phyloP scores from a whole-genome alignment of 2,113 vertebrate species.

The Rhinolophus ferrumequinum region DNA sequence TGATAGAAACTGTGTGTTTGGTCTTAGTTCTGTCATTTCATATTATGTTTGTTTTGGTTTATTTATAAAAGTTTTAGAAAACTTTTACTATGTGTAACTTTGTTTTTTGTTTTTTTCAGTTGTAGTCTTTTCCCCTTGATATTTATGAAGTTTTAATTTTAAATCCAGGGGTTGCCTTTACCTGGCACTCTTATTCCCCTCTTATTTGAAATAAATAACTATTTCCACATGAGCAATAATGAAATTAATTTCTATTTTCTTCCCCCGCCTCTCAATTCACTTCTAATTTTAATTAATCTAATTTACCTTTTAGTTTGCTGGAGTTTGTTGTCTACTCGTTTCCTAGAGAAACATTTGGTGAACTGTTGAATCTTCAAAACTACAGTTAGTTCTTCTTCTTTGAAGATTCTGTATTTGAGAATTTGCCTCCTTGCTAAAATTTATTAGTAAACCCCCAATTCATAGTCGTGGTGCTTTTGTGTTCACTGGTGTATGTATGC shows the following conservation, averaged over 20 bases:
- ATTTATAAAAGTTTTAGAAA: background rate
- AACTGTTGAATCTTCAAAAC: background rate
- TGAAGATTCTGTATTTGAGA: background rate
- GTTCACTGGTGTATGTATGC: background rate
- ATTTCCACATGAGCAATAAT: background rate
- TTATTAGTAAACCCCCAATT: background rate
- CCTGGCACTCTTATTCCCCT: background rate
- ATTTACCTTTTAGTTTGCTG: background rate
- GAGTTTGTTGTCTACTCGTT: background rate
- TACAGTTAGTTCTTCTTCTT: background rate
- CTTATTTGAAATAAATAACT: background rate
- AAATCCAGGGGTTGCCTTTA: background rate
- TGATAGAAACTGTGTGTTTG: background rate
- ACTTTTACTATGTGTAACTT: background rate
- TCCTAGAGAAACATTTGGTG: background rate
- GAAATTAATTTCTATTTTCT: background rate
- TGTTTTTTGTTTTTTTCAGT: background rate
- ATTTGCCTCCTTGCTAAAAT: background rate
- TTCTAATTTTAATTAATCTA: background rate
- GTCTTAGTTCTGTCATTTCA: background rate
- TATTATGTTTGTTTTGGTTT: background rate
- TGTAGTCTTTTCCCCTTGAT: background rate
- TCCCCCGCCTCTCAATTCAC: background rate
- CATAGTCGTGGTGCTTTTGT: background rate
- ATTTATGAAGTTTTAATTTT: background rate